Evolutionary conservation across 2,113 vertebrate species (phyloP).

Genomic region (Heloderma charlesbogerti): DNA sequence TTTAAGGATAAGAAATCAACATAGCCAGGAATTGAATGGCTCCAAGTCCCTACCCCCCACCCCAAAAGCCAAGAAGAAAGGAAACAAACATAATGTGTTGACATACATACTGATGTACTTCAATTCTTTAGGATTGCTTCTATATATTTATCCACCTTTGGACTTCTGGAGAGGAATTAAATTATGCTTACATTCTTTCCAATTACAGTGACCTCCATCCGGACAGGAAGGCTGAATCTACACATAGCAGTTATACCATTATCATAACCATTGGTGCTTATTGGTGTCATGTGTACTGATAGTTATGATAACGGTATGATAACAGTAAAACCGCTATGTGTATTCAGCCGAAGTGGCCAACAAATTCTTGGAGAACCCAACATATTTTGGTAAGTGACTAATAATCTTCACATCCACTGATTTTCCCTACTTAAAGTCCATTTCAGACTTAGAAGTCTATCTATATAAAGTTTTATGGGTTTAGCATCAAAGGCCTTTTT

Average conservation of each 20-base stretch:
- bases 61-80: not conserved
- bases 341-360: not conserved
- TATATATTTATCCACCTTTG: not conserved
- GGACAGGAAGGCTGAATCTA: too few species aligned
- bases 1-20: not conserved
- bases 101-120: not conserved
- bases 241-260: too few species aligned
- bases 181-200: not conserved
- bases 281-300: too few species aligned
- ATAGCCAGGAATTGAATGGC: not conserved
- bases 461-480: not conserved
- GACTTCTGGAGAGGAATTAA: not conserved
- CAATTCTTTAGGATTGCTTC: not conserved
- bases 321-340: too few species aligned
- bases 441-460: not conserved
- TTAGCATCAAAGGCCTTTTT: not conserved
- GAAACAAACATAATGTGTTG: conserved; percentile 33
- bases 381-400: not conserved
- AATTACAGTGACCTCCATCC: not conserved
- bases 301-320: too few species aligned
- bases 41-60: not conserved
- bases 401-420: not conserved
- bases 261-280: too few species aligned
- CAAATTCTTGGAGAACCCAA: not conserved
- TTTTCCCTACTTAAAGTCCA: not conserved